Base-by-base conservation (phyloP, 2,113 vertebrate species). In the Anhinga rufa region DNA sequence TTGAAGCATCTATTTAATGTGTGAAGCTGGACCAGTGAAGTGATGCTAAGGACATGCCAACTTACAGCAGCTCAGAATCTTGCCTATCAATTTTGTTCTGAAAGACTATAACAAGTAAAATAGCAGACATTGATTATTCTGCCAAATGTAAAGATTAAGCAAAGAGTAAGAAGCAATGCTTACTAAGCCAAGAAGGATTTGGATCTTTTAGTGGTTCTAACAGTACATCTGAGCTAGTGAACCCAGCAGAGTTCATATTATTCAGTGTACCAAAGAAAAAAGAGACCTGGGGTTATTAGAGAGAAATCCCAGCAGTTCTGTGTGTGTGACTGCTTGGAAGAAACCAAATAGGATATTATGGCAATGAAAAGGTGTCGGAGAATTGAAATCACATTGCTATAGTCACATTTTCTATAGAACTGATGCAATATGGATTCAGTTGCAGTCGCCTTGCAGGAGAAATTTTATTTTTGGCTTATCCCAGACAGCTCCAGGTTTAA, bases 401-500 rank as follows among this genome's bases (percentile, higher is more conserved):
- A 70, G 42, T 82, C 52, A 61, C 42, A 48, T 74, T 94, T 80
- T 71, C 84, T 79, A 11, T 58, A 51, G 87, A 95, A 81, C 48
- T 42, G 10, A 19, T 90, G 54, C 51, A 61, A 6, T 52, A 91
- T 36, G 71, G 51, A 89, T 66, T 87, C 4, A 3, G 21, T 49
- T 76, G 42, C 15, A 19, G 25, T 69, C 3, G 7, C 28, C 68
- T 85, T 69, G 61, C 32, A 75, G 62, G 24, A 92, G 51, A 89
- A 80, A 89, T 72, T 65, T 82, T 65, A 76, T 65, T 93, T 96
- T 95, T 94, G 82, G n/a, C 68, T 74, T 75, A 84, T 70, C 40
- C 7, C 44, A 40, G 83, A 66, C 61, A 68, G 92, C 48, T 83
- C 24, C 57, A 42, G 58, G 54, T 87, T 89, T 95, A 95, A 94